Conservation (phyloP, 2,113 vertebrate species). For the Melanerpes aurifrons region DNA sequence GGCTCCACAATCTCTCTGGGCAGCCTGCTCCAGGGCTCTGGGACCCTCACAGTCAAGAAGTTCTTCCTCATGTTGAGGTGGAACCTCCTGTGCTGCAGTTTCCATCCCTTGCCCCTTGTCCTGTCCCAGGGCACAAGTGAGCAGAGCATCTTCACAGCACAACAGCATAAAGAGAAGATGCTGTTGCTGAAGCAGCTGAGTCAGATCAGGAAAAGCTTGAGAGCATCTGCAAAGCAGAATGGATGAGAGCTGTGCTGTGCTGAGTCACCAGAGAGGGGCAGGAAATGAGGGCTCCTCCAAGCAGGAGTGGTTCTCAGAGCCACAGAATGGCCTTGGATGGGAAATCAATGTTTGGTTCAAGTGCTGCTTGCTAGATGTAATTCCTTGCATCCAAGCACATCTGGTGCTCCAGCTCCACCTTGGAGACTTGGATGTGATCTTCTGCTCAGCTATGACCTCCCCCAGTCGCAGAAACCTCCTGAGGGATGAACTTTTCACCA, state of each 20-base stretch:
- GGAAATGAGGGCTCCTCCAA: slow-evolving; percentile 54
- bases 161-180: background rate
- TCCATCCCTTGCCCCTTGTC: too few relatives aligned
- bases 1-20: too few relatives aligned
- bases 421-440: background rate
- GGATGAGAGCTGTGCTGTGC: background rate
- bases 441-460: background rate
- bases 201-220: slow-evolving; percentile 9
- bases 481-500: background rate
- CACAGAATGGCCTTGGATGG: slow-evolving; percentile 22
- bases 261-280: slow-evolving; percentile 40
- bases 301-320: slow-evolving; percentile 46
- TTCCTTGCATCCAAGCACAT: background rate
- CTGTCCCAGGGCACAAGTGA: too few relatives aligned
- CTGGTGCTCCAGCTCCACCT: slow-evolving; percentile 20
- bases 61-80: too few relatives aligned
- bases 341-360: slow-evolving; percentile 66
- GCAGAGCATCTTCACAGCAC: background rate
- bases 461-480: background rate
- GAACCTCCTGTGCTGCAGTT: too few relatives aligned
- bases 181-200: slow-evolving; percentile 21
- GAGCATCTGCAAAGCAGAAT: slow-evolving; percentile 54
- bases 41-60: too few relatives aligned
- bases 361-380: background rate
- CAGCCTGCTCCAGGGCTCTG: too few relatives aligned